Conservation (phyloP, 2,113 vertebrate genomes). For the Shinisaurus crocodilurus region DNA sequence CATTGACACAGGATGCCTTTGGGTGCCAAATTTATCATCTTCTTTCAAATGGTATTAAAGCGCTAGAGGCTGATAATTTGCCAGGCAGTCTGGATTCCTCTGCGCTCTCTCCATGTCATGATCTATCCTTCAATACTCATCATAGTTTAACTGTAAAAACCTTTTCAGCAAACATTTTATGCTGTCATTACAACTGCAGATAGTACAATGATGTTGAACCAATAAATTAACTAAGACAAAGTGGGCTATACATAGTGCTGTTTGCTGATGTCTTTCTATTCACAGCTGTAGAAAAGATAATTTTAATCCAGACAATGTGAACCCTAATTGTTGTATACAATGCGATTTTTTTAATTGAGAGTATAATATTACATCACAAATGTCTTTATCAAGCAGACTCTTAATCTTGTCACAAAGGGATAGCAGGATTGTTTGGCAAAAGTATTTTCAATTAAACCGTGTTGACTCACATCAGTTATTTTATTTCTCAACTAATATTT, state of each 20-base stretch:
- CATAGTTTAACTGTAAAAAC: neutral
- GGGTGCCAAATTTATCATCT: neutral
- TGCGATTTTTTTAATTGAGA: neutral
- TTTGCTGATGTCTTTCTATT: conserved; percentile 2
- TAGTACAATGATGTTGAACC: conserved; percentile 13
- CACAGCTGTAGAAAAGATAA: conserved; percentile 26
- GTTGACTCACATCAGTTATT: conserved; percentile 18
- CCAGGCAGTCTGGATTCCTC: neutral
- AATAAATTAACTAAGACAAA: neutral
- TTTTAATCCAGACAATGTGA: conserved; percentile 29
- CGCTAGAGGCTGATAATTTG: neutral
- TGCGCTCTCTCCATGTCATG: neutral
- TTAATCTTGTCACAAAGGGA: conserved; percentile 21
- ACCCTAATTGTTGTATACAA: conserved; percentile 14
- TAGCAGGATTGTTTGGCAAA: conserved; percentile 1
- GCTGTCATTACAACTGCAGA: neutral
- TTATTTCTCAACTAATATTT: neutral
- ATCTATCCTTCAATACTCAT: neutral
- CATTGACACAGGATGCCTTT: neutral
- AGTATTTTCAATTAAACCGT: conserved; percentile 16
- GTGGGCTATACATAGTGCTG: neutral
- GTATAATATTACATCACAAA: conserved; percentile 22
- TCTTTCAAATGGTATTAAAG: neutral
- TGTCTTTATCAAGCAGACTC: conserved; percentile 16
- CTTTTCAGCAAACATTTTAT: conserved; percentile 32